Evolutionary conservation across 2,888 invertebrate genomes (phyloP).

Genomic region (Chrysolina haemoptera): DNA sequence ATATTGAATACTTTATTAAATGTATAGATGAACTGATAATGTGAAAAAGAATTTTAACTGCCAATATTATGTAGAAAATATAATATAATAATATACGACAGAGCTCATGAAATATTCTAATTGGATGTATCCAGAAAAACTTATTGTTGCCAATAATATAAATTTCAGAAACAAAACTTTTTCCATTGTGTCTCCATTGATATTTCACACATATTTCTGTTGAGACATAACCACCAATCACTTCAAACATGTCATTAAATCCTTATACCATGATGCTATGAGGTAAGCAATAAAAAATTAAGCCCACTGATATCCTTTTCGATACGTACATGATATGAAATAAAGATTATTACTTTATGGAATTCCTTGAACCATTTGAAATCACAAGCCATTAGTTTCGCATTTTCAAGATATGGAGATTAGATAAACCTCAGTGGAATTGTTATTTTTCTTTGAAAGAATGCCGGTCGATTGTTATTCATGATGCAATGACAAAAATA

Average conservation of each 20-base stretch:
- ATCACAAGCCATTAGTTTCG: conserved; percentile 36
- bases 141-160: too few relatives aligned
- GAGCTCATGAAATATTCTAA: too few relatives aligned
- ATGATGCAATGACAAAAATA: conserved; percentile 8
- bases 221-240: conserved; percentile 19
- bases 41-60: too few relatives aligned
- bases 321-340: conserved; percentile 45
- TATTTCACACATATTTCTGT: background rate
- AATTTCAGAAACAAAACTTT: background rate
- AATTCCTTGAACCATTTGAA: conserved; percentile 42
- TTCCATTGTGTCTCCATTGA: background rate
- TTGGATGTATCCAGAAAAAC: too few relatives aligned
- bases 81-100: too few relatives aligned
- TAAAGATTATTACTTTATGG: conserved; percentile 42
- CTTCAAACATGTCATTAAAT: background rate
- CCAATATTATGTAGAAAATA: too few relatives aligned
- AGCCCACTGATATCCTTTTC: conserved; percentile 38
- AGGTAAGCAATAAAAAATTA: conserved; percentile 31
- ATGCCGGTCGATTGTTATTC: conserved; percentile 37
- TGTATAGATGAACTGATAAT: too few relatives aligned
- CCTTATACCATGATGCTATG: background rate
- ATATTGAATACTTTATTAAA: too few relatives aligned
- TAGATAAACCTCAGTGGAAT: conserved; percentile 35
- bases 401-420: conserved; percentile 32
- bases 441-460: conserved; percentile 33